Conservation (phyloP, 2,113 vertebrate species). For the Parus major region DNA sequence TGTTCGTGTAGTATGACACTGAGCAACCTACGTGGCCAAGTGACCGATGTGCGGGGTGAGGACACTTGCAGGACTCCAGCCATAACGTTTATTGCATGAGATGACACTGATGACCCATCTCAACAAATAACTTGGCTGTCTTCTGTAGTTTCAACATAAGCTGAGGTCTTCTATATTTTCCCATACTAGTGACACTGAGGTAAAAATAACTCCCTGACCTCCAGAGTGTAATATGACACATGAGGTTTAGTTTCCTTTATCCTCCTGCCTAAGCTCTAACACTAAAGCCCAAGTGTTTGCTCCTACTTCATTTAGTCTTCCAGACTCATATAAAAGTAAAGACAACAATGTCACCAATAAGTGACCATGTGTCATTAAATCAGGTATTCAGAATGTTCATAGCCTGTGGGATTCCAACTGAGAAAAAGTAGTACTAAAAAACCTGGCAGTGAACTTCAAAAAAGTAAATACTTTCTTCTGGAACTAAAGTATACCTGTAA, state of each 20-base stretch:
- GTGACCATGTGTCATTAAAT: background rate
- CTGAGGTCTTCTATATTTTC: background rate
- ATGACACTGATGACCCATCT: background rate
- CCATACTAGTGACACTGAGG: background rate
- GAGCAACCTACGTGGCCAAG: background rate
- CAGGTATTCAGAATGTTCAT: background rate
- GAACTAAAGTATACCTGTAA: background rate
- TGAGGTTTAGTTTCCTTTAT: background rate
- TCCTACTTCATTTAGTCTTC: background rate
- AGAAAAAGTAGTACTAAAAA: background rate
- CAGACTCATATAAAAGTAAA: background rate
- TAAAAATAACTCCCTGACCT: conserved; percentile 44
- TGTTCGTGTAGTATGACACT: background rate
- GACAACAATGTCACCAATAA: background rate
- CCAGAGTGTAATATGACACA: background rate
- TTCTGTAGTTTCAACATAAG: background rate
- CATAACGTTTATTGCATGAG: background rate
- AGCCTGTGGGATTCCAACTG: background rate
- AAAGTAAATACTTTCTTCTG: background rate
- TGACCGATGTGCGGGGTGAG: background rate
- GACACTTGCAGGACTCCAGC: background rate
- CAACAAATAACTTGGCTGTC: background rate
- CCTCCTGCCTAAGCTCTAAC: background rate
- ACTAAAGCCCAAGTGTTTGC: background rate
- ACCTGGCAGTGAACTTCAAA: background rate